A percentile compares a stretch with the other conserved stretches of the same genome.
Evolutionary conservation across 2,888 invertebrate species (phyloP).

Genomic region (Drosophila ustulata): DNA sequence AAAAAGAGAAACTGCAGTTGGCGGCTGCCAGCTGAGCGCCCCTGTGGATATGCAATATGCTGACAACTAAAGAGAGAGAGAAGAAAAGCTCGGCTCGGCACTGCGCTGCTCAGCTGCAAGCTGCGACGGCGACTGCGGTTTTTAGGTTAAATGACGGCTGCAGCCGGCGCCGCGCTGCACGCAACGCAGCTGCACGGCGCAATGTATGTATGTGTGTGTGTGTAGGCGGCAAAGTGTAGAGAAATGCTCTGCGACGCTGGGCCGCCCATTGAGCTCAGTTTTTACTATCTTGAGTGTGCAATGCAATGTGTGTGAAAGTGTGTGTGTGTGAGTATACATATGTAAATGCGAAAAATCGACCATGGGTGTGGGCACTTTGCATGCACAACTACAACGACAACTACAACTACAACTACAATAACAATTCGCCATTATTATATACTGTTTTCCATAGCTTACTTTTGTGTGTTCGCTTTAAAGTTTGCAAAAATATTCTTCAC

Average conservation of each 20-base stretch:
- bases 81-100: slow-evolving; percentile 36
- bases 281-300: slow-evolving; percentile 63
- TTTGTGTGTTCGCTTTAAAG: slow-evolving; percentile 31
- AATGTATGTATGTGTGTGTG: slow-evolving; percentile 29
- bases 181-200: slow-evolving; percentile 36
- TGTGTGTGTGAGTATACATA: slow-evolving; percentile 18
- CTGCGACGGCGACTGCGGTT: slow-evolving; percentile 54
- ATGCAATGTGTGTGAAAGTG: slow-evolving; percentile 5
- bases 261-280: slow-evolving; percentile 67
- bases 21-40: slow-evolving; percentile 59
- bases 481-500: slow-evolving; percentile 54
- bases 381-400: slow-evolving; percentile 13
- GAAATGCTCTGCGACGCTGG: slow-evolving; percentile 58
- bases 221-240: slow-evolving; percentile 79
- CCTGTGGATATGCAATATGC: slow-evolving; percentile 71
- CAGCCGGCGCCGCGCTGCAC: slow-evolving; percentile 68
- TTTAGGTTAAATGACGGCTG: slow-evolving; percentile 77
- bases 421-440: slow-evolving; percentile 18
- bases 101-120: slow-evolving; percentile 44
- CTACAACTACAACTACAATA: slow-evolving; percentile 21
- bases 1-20: slow-evolving; percentile 40
- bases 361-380: slow-evolving; percentile 73
- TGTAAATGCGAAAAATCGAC: slow-evolving; percentile 71
- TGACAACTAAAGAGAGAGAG: slow-evolving; percentile 31
- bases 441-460: slow-evolving; percentile 54